These are phyloP conservation scores for Upupa epops DNA, from an alignment of 2,113 vertebrate genomes.

Conservation along the genomic window DNA sequence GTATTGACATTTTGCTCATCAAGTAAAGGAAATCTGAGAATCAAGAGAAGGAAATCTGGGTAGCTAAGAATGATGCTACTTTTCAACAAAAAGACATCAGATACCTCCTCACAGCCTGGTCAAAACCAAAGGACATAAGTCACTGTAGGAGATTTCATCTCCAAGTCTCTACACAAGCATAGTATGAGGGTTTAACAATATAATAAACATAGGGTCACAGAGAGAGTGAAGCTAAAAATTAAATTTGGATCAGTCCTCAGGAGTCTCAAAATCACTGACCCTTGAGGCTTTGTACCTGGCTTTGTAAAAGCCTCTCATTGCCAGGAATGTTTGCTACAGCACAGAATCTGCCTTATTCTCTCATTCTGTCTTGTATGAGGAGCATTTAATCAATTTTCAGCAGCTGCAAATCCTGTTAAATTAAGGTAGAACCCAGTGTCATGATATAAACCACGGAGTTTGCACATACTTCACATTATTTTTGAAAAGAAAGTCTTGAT, in stretches of 20 bases:
- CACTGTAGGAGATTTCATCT: accelerated
- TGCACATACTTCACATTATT: neutral
- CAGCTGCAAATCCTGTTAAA: neutral
- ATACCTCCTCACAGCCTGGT: neutral
- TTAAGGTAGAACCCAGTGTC: neutral
- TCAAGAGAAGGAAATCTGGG: neutral
- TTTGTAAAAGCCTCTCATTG: neutral
- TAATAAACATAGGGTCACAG: neutral
- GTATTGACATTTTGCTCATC: neutral
- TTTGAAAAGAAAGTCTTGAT: neutral
- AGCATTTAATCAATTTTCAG: neutral
- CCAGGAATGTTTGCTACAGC: neutral
- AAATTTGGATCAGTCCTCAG: neutral
- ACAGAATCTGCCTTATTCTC: neutral
- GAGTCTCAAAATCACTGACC: neutral
- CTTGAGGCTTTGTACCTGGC: accelerated
- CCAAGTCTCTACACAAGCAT: accelerated
- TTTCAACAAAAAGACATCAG: neutral
- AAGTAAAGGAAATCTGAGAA: neutral
- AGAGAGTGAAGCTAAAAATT: neutral
- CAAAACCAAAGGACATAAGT: neutral
- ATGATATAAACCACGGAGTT: neutral
- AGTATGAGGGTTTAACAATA: neutral
- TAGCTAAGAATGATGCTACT: neutral
- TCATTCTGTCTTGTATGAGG: neutral